Evolutionary conservation across 2,113 vertebrate genomes (phyloP).

Genomic region (Odobenus rosmarus): DNA sequence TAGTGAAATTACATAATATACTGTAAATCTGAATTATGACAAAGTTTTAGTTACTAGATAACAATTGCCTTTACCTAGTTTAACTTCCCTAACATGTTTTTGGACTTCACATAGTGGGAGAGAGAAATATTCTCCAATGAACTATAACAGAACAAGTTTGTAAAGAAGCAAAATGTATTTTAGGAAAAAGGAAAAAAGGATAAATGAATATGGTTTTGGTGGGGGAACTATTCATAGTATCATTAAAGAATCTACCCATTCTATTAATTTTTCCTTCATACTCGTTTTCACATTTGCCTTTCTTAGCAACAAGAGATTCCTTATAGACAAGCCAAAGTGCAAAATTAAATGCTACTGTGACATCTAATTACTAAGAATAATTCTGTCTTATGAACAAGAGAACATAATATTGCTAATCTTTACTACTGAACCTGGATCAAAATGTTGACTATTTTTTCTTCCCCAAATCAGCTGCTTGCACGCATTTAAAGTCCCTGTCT

Average conservation of each 20-base stretch:
- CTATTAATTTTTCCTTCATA: not conserved
- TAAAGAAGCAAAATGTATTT: not conserved
- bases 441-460: not conserved
- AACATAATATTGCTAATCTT: not conserved
- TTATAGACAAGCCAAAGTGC: not conserved
- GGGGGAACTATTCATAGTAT: not conserved
- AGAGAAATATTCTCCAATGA: not conserved
- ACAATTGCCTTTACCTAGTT: not conserved
- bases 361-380: constrained; percentile 37
- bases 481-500: not conserved
- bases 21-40: not conserved
- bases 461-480: not conserved
- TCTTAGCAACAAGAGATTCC: not conserved
- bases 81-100: not conserved
- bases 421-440: not conserved
- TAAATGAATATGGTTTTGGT: not conserved
- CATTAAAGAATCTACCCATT: not conserved
- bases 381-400: not conserved
- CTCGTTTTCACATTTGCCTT: constrained; percentile 8
- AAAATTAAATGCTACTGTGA: constrained; percentile 32
- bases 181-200: not conserved
- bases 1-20: not conserved
- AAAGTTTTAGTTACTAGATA: not conserved
- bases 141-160: not conserved
- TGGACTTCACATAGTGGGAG: not conserved